Percentiles rank a stretch among this genome's conserved stretches.
These are phyloP conservation scores for Paradoxurus hermaphroditus DNA, from an alignment of 2,113 vertebrate species.

Conservation along the genomic window DNA sequence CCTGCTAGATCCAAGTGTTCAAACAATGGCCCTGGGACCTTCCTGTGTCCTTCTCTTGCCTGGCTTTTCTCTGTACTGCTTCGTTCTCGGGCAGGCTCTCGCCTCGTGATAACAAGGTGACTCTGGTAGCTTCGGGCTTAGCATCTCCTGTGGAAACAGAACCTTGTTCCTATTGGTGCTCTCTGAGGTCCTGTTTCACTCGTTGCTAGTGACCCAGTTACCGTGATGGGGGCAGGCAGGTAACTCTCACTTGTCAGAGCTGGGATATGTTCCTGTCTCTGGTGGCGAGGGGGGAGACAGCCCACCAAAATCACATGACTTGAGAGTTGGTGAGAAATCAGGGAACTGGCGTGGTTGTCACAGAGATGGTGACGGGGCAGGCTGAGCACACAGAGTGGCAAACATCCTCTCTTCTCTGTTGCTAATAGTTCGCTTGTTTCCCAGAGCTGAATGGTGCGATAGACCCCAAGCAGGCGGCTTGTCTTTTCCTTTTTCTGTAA, in stretches of 20 bases:
- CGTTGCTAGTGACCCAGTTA: neutral
- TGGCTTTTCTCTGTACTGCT: neutral
- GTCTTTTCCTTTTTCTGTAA: neutral
- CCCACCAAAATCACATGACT: neutral
- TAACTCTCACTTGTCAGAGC: neutral
- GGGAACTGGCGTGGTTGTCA: neutral
- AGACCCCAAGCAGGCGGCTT: neutral
- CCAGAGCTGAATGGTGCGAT: neutral
- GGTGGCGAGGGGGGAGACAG: no score
- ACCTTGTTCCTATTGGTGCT: neutral
- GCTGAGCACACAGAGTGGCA: neutral
- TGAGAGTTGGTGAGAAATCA: neutral
- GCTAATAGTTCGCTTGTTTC: neutral
- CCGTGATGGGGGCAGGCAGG: fast-evolving
- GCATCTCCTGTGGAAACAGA: neutral
- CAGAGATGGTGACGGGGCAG: neutral
- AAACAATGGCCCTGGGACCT: neutral
- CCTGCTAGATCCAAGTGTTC: neutral
- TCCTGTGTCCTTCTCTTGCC: neutral
- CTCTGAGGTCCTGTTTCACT: neutral
- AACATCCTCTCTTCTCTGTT: neutral
- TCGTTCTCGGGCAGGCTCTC: neutral
- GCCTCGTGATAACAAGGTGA: neutral
- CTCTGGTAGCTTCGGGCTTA: neutral
- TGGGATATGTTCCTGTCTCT: neutral